A percentile compares a stretch with the other conserved stretches of the same genome.
Conservation (phyloP, 2,113 vertebrate species). For the Osmerus eperlanus region DNA sequence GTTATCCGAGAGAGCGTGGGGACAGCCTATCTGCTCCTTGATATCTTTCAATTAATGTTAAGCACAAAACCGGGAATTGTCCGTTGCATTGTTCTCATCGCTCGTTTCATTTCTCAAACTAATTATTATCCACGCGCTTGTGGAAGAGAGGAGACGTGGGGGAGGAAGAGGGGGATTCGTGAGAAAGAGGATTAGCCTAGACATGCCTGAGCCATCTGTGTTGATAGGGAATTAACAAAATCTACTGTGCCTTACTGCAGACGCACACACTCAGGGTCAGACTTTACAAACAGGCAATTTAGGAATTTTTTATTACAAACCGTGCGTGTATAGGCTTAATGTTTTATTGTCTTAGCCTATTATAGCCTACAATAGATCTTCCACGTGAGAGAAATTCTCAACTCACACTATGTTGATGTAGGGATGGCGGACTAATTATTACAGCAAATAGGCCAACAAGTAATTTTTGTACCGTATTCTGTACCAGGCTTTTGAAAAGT, state of each 20-base stretch:
- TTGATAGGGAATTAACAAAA: conserved; percentile 32
- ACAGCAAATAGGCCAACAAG: too few species aligned
- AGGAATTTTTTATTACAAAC: background rate
- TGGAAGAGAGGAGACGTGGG: background rate
- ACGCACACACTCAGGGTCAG: too few species aligned
- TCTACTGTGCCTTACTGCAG: conserved; percentile 4
- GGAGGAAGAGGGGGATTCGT: conserved; percentile 25
- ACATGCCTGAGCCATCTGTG: conserved; percentile 45
- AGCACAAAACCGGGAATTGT: background rate
- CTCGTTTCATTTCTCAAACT: background rate
- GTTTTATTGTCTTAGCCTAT: too few species aligned
- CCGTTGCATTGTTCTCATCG: background rate
- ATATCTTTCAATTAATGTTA: background rate
- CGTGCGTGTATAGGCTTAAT: background rate
- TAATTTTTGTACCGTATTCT: background rate
- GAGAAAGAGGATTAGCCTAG: conserved; percentile 51
- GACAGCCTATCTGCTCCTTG: background rate
- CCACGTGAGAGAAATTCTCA: too few species aligned
- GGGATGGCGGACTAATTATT: background rate
- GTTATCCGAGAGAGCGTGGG: background rate
- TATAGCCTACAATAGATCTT: too few species aligned
- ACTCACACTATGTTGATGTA: background rate
- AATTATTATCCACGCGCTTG: background rate
- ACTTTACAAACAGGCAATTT: background rate
- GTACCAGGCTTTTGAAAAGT: background rate